A percentile compares a stretch with the other conserved stretches of the same genome.
phyloP scores from a whole-genome alignment of 2,797 vertebrate genomes.

The Takifugu rubripes region DNA sequence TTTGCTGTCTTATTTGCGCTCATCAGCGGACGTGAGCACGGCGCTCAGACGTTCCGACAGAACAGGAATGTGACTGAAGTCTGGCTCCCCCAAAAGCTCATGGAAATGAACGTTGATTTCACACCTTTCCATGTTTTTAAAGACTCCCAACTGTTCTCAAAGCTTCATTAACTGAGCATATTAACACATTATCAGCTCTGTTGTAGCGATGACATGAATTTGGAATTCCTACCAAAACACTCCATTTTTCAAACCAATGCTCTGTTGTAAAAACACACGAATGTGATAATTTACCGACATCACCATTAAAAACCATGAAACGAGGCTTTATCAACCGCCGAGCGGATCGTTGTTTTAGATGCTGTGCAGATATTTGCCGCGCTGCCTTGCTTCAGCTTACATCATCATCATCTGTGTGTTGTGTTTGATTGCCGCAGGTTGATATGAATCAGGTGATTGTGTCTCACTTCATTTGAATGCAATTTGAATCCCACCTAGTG shows the following conservation, averaged over 20 bases:
- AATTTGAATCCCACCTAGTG: too few species aligned
- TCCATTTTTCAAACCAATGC: neutral
- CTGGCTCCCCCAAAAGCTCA: slow-evolving; percentile 2
- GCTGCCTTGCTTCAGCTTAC: neutral
- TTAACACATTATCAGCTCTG: too few species aligned
- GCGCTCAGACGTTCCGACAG: neutral
- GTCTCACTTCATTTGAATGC: too few species aligned
- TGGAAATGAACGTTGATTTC: slow-evolving; percentile 26
- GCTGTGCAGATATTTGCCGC: neutral
- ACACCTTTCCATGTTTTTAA: slow-evolving; percentile 1
- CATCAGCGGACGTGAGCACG: slow-evolving; percentile 10
- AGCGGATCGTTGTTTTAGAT: neutral
- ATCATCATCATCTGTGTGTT: neutral
- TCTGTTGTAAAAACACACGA: neutral
- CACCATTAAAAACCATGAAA: neutral
- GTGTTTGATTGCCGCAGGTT: neutral
- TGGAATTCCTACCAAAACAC: neutral
- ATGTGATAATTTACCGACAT: neutral
- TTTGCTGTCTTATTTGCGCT: slow-evolving; percentile 12
- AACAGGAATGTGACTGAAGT: neutral
- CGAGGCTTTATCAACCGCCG: neutral
- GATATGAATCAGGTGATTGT: neutral
- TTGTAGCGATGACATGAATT: too few species aligned
- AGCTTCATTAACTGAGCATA: too few species aligned
- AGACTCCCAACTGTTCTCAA: neutral